Evolutionary conservation across 2,888 invertebrate species (phyloP), one percentile per base, ranked within the genome.

Genomic region (Agrochola litura): DNA sequence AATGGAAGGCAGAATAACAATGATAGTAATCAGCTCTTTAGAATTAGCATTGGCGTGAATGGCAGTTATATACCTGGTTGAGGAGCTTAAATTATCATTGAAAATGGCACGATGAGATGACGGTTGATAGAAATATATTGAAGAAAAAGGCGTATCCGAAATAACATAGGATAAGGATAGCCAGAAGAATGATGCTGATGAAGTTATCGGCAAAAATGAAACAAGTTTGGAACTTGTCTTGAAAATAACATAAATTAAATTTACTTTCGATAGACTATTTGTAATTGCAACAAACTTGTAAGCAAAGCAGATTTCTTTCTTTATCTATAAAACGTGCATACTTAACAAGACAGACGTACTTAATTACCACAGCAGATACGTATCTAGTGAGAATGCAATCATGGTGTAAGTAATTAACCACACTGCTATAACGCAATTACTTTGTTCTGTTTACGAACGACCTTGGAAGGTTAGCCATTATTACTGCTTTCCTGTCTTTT

Each of bases 311-410:
- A 30, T 73, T 73, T 86, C 61, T 60, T 64, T 74, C 22, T 58
- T 83, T 72, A 86, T 86, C 71, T 69, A 63, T 19, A 43, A 64
- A 80, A 87, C 79, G 69, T 63, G 79, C 86, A 71, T 68, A 71
- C 41, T 54, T 52, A 64, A 52, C 63, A 73, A 69, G 41, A 61
- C 46, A 63, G 19, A n/a, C 56, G 54, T 37, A 46, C 2, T 69
- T 64, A 58, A 84, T 84, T 75, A 69, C 72, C 68, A 69, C 81
- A 79, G 61, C 30, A 66, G 74, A 79, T 83, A 60, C 19, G 54
- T 73, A 79, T 84, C 72, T 70, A 75, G 63, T n/a, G 16, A 72
- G 52, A 86, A 75, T 74, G 69, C 79, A 75, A 79, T 73, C 41
- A 74, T 84, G 66, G 69, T 67, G 54, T 63, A 63, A 69, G 84